phyloP scores from a whole-genome alignment of 1,140 invertebrate species.

The Delia radicum region DNA sequence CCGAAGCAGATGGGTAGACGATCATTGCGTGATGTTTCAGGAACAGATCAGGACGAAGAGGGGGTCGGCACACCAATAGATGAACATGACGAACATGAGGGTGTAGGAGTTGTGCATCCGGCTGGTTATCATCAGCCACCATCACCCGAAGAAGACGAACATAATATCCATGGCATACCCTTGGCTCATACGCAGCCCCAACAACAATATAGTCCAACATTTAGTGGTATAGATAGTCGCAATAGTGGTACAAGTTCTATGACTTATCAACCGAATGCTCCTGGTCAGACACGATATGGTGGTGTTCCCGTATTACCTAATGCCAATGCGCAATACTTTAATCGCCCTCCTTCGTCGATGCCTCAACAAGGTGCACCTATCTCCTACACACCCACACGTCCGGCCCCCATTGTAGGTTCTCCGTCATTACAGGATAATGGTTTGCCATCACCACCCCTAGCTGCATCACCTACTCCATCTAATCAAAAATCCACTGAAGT shows the following conservation, averaged over 20 bases:
- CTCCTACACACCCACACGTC: slow-evolving; percentile 33
- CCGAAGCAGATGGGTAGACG: slow-evolving; percentile 59
- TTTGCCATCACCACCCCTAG: slow-evolving; percentile 46
- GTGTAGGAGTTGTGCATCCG: slow-evolving; percentile 36
- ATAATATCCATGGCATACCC: slow-evolving; percentile 42
- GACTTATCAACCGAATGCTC: slow-evolving; percentile 45
- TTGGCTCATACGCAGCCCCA: slow-evolving; percentile 26
- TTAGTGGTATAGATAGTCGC: slow-evolving; percentile 50
- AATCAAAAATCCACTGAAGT: slow-evolving; percentile 53
- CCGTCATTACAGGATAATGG: slow-evolving; percentile 48
- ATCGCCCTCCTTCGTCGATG: slow-evolving; percentile 40
- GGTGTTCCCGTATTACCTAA: slow-evolving; percentile 51
- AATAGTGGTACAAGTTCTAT: slow-evolving; percentile 45
- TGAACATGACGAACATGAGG: slow-evolving; percentile 40
- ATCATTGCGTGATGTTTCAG: slow-evolving; percentile 53
- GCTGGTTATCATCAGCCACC: slow-evolving; percentile 48
- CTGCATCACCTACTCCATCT: slow-evolving; percentile 50
- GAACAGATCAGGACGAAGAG: slow-evolving; percentile 53
- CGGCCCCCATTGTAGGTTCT: slow-evolving; percentile 33
- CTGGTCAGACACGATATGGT: slow-evolving; percentile 45
- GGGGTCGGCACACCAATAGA: slow-evolving; percentile 31
- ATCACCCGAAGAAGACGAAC: slow-evolving; percentile 48
- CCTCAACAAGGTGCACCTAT: too few species aligned
- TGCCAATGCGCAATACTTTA: slow-evolving; percentile 44
- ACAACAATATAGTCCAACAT: slow-evolving; percentile 53